A percentile compares a stretch with the other conserved stretches of the same genome.
These are phyloP conservation scores for Bergia sp. DNA, from an alignment of 92 coral and sea anemone species.

Conservation along the genomic window DNA sequence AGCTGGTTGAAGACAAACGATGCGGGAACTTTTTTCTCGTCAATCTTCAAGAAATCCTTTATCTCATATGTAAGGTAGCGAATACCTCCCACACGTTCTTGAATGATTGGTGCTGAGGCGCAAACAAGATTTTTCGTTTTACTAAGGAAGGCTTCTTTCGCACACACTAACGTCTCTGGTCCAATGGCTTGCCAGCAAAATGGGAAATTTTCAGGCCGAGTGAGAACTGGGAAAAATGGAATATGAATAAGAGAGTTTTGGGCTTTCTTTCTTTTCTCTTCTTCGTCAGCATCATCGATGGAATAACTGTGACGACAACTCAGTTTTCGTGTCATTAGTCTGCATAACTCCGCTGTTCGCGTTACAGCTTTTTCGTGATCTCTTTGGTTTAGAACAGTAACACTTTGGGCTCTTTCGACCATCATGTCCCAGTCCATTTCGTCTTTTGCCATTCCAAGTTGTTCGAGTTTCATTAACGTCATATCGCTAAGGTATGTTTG, in stretches of 20 bases:
- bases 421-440: conserved; percentile 65
- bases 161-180: conserved; percentile 48
- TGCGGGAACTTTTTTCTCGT: not conserved
- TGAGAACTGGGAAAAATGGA: conserved; percentile 66
- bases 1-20: conserved; percentile 53
- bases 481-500: conserved; percentile 44
- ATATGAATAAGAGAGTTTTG: conserved; percentile 27
- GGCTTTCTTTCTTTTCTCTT: conserved; percentile 4
- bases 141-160: conserved; percentile 56
- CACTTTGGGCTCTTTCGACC: conserved; percentile 76
- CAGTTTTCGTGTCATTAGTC: conserved; percentile 54
- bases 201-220: conserved; percentile 63
- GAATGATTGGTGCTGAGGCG: conserved; percentile 63
- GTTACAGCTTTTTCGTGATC: conserved; percentile 51
- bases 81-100: conserved; percentile 41
- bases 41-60: conserved; percentile 24
- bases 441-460: conserved; percentile 79
- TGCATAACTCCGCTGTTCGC: conserved; percentile 51
- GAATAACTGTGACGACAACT: conserved; percentile 11
- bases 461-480: conserved; percentile 61
- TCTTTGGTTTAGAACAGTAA: conserved; percentile 22
- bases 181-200: conserved; percentile 66
- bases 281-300: not conserved
- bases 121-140: conserved; percentile 63
- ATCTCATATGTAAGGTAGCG: not conserved